phyloP scores from a whole-genome alignment of 2,113 vertebrate species.

The Caracal caracal region DNA sequence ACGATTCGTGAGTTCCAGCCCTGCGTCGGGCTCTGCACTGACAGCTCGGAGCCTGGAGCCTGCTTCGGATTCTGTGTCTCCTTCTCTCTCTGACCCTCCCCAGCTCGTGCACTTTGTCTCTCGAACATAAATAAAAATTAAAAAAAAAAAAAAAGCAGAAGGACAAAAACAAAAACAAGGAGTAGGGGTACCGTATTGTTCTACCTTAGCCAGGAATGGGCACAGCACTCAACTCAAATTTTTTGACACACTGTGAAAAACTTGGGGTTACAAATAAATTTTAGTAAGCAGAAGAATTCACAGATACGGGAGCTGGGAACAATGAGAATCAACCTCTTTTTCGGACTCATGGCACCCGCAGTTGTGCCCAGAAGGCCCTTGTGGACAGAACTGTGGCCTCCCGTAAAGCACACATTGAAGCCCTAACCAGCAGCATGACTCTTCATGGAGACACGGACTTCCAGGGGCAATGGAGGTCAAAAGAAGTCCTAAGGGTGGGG shows the following conservation, averaged over 20 bases:
- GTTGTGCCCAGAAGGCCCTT: not conserved
- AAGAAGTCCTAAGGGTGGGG: not conserved
- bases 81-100: no score
- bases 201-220: not conserved
- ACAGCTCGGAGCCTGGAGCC: no score
- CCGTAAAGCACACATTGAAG: not conserved
- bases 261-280: not conserved
- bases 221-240: accelerated
- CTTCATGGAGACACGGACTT: accelerated
- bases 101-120: no score
- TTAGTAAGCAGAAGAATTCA: accelerated
- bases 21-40: no score
- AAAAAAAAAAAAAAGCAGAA: not conserved
- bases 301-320: no score
- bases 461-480: accelerated
- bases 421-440: not conserved
- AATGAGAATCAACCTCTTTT: not conserved
- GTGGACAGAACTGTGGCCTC: not conserved
- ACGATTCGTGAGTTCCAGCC: no score
- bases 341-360: not conserved
- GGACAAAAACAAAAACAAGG: no score
- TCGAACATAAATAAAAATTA: no score
- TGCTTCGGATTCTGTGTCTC: no score
- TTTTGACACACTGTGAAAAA: not conserved
- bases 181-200: accelerated